phyloP scores from a whole-genome alignment of 2,797 vertebrate species.

The Tenualosa thibaudeaui region DNA sequence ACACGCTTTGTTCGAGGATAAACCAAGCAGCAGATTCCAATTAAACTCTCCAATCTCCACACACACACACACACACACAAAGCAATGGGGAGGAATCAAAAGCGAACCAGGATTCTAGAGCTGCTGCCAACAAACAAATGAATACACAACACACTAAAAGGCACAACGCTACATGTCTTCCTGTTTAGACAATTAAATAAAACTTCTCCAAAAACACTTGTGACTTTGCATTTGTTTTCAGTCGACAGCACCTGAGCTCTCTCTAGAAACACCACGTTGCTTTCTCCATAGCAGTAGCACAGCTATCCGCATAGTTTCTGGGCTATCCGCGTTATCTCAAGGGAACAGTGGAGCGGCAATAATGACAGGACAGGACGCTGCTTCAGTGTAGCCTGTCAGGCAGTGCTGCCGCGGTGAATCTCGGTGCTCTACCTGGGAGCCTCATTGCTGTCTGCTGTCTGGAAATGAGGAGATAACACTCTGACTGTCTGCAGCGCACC shows the following conservation, averaged over 20 bases:
- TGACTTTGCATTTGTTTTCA: background rate
- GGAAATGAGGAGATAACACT: background rate
- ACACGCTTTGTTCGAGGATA: slow-evolving; percentile 14
- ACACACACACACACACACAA: background rate
- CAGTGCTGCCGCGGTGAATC: background rate
- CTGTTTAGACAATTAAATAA: background rate
- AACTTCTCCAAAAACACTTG: background rate
- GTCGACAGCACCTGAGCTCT: slow-evolving; percentile 9
- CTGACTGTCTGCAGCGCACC: background rate
- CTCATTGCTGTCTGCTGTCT: slow-evolving; percentile 12
- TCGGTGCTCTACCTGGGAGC: background rate
- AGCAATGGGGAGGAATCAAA: background rate
- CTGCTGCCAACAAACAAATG: slow-evolving; percentile 1
- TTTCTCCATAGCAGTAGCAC: background rate
- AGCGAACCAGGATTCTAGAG: background rate
- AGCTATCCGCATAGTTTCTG: slow-evolving; percentile 15
- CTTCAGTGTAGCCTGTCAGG: slow-evolving; percentile 15
- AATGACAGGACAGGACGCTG: slow-evolving; percentile 1
- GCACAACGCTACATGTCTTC: background rate
- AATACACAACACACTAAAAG: slow-evolving; percentile 12
- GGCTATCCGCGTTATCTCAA: slow-evolving; percentile 10
- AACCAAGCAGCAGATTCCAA: slow-evolving; percentile 1
- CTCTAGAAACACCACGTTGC: background rate
- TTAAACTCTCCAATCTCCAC: slow-evolving; percentile 13
- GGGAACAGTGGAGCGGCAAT: background rate